These are phyloP conservation scores for Orthonyx spaldingii DNA, from an alignment of 2,113 vertebrate genomes.

Conservation along the genomic window DNA sequence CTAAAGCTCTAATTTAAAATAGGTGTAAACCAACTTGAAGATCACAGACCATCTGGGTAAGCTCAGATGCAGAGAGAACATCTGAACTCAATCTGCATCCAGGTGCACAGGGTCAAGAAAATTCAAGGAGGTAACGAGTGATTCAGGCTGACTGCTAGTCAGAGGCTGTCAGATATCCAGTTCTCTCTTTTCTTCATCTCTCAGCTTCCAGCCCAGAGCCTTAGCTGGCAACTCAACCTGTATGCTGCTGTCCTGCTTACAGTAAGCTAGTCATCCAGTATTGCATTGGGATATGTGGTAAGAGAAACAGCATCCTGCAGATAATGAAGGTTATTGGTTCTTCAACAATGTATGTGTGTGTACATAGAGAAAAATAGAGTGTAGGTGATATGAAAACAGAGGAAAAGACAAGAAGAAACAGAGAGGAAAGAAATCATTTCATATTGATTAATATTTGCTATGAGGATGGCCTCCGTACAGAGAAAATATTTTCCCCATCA, in stretches of 20 bases:
- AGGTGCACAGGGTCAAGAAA: not conserved
- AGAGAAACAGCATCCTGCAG: not conserved
- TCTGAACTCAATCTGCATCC: not conserved
- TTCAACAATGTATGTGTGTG: not conserved
- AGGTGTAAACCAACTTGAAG: not conserved
- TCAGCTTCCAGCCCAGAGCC: not conserved
- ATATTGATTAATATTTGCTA: not conserved
- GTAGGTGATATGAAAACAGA: not conserved
- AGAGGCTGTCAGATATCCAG: not conserved
- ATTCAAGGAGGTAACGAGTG: not conserved
- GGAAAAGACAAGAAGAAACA: not conserved
- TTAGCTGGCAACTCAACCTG: not conserved
- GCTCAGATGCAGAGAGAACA: not conserved
- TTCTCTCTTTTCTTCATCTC: not conserved
- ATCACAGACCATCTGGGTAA: not conserved
- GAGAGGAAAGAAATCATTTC: not conserved
- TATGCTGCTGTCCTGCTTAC: not conserved
- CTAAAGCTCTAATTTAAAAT: not conserved
- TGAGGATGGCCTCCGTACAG: not conserved
- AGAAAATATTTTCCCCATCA: constrained; percentile 4
- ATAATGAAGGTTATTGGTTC: not conserved
- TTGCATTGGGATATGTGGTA: not conserved
- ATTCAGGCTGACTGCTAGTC: not conserved
- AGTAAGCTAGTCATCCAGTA: not conserved
- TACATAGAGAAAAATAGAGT: not conserved